These are phyloP conservation scores for Cerceris ruficornis DNA, from an alignment of 2,888 invertebrate species.

Conservation along the genomic window DNA sequence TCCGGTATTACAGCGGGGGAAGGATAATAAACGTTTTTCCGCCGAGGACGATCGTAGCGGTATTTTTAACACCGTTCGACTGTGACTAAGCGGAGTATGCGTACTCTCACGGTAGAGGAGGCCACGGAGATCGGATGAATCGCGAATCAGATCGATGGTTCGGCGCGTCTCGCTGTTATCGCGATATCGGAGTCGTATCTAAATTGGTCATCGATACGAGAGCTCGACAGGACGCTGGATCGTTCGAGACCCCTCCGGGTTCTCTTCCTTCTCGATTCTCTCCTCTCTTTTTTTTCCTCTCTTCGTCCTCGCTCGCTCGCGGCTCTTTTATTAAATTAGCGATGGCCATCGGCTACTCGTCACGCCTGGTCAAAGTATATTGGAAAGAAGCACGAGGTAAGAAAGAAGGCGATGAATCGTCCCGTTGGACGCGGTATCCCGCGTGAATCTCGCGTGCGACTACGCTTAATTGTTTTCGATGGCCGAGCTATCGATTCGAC, in stretches of 20 bases:
- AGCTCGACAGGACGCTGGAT: constrained; percentile 16
- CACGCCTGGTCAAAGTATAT: constrained; percentile 21
- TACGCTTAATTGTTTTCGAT: constrained; percentile 55
- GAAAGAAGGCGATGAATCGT: constrained; percentile 59
- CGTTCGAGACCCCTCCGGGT: constrained; percentile 26
- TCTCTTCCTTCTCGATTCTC: constrained; percentile 14
- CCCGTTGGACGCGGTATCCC: constrained; percentile 31
- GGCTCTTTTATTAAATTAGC: constrained; percentile 66
- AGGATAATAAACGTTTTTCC: constrained; percentile 36
- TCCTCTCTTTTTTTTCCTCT: constrained; percentile 1
- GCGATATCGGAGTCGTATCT: constrained; percentile 44
- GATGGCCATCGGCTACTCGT: constrained; percentile 55
- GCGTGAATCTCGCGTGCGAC: constrained; percentile 34
- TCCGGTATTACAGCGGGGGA: constrained; percentile 10
- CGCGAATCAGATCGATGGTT: constrained; percentile 26
- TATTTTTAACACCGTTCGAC: constrained; percentile 1
- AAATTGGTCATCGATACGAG: constrained; percentile 66
- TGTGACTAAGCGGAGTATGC: constrained; percentile 38
- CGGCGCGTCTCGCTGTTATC: constrained; percentile 14
- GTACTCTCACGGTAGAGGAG: constrained; percentile 5
- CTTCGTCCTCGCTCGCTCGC: constrained; percentile 2
- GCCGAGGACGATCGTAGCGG: constrained; percentile 33
- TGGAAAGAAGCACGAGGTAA: constrained; percentile 13
- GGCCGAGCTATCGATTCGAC: constrained; percentile 42
- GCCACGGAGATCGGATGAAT: not conserved